Conservation (phyloP, 2,113 vertebrate species). For the Coreoperca whiteheadi region DNA sequence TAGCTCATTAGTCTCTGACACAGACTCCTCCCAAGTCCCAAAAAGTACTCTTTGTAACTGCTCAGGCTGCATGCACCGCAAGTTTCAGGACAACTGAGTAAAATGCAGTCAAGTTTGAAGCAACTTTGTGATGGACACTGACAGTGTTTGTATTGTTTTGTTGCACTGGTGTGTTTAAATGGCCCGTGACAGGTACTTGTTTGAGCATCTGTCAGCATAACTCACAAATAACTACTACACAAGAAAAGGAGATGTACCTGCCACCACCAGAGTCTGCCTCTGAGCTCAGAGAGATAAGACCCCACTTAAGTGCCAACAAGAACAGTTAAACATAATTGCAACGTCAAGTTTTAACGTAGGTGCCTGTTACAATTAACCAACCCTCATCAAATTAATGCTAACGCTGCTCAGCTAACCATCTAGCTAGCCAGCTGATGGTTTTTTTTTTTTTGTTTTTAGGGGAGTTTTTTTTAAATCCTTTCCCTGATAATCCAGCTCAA, state of each 20-base stretch:
- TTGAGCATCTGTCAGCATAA: neutral
- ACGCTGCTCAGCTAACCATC: conserved; percentile 21
- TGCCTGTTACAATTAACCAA: neutral
- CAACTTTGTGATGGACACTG: neutral
- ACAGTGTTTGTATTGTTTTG: neutral
- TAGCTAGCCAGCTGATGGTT: conserved; percentile 24
- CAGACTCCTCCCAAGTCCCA: neutral
- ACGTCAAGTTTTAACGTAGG: neutral
- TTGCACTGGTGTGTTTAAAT: neutral
- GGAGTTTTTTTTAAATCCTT: conserved; percentile 51
- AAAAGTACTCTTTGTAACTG: conserved; percentile 17
- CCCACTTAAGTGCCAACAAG: neutral
- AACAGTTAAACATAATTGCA: neutral
- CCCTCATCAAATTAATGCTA: neutral
- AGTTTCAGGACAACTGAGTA: neutral
- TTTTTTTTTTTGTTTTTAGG: no score
- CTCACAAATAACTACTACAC: neutral
- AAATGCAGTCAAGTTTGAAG: neutral
- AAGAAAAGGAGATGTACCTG: neutral
- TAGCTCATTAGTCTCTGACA: conserved; percentile 42
- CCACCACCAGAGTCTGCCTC: no score
- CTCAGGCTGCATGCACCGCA: neutral
- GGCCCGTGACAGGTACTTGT: no score
- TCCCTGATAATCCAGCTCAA: conserved; percentile 66
- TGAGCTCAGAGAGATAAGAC: neutral